Evolutionary conservation across 1,140 invertebrate genomes (phyloP).

Genomic region (Temnothorax nylanderi): DNA sequence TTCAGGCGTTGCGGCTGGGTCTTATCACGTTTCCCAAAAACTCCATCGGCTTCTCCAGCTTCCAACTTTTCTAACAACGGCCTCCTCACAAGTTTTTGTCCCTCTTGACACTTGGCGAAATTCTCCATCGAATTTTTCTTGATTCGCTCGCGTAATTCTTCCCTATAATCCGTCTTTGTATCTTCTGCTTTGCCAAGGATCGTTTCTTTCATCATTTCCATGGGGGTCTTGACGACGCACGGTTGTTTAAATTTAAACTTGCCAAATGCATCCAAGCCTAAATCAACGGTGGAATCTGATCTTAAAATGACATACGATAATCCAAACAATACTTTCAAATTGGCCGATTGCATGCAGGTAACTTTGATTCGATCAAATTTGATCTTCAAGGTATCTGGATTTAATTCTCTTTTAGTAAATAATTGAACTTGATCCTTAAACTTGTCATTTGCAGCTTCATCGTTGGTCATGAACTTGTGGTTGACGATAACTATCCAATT

Average conservation of each 20-base stretch:
- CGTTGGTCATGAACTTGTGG: constrained; percentile 81
- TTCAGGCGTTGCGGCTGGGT: not conserved
- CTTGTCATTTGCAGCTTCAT: constrained; percentile 80
- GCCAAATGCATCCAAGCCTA: constrained; percentile 81
- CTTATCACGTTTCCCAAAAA: constrained; percentile 67
- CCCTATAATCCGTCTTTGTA: constrained; percentile 75
- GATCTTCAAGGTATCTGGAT: constrained; percentile 76
- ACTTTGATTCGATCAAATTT: constrained; percentile 83
- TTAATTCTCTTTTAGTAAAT: constrained; percentile 82
- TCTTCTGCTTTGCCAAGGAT: constrained; percentile 70
- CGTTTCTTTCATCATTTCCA: constrained; percentile 79
- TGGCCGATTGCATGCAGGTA: constrained; percentile 83
- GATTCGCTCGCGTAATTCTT: constrained; percentile 74
- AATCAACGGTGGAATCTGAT: constrained; percentile 79
- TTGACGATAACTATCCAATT: constrained; percentile 81
- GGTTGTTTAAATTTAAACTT: constrained; percentile 80
- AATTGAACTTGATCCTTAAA: constrained; percentile 83
- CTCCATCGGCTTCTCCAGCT: constrained; percentile 74
- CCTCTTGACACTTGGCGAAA: constrained; percentile 77
- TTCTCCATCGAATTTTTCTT: constrained; percentile 71
- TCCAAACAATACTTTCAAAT: constrained; percentile 81
- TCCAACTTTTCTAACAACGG: constrained; percentile 79
- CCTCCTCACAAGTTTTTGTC: constrained; percentile 69
- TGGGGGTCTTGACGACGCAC: constrained; percentile 54
- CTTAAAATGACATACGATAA: constrained; percentile 78